A percentile compares a stretch with the other conserved stretches of the same genome.
Conservation (phyloP, 2,888 invertebrate species). For the Diadegma fenestrale region DNA sequence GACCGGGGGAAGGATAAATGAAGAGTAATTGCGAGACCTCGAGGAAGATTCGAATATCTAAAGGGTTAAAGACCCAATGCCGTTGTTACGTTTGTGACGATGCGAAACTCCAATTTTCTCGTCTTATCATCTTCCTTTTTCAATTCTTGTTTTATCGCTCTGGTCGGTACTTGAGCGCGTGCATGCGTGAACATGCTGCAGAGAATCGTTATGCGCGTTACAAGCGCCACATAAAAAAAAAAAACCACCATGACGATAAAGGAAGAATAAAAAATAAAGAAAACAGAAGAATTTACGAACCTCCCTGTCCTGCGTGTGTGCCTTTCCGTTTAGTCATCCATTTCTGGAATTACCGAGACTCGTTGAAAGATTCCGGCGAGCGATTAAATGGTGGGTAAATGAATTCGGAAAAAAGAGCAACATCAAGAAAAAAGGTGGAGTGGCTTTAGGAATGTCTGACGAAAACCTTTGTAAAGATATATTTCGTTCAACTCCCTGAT, state of each 20-base stretch:
- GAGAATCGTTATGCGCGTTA: slow-evolving; percentile 24
- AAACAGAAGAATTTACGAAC: slow-evolving; percentile 52
- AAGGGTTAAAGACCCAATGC: slow-evolving; percentile 78
- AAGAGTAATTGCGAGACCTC: slow-evolving; percentile 2
- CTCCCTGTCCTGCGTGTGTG: slow-evolving; percentile 47
- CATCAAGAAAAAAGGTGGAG: slow-evolving; percentile 13
- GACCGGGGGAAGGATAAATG: slow-evolving; percentile 51
- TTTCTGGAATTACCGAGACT: slow-evolving; percentile 68
- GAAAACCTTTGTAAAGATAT: not conserved
- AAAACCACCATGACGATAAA: slow-evolving; percentile 6
- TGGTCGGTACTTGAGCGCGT: slow-evolving; percentile 41
- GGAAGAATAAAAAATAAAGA: slow-evolving; percentile 31
- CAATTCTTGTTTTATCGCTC: slow-evolving; percentile 70
- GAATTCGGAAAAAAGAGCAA: slow-evolving; percentile 19
- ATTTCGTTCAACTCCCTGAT: slow-evolving; percentile 3
- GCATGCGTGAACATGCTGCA: slow-evolving; percentile 2
- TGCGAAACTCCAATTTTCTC: slow-evolving; percentile 50
- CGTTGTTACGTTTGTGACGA: slow-evolving; percentile 75
- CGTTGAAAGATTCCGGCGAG: slow-evolving; percentile 73
- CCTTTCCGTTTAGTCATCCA: slow-evolving; percentile 66
- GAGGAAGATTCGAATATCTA: slow-evolving; percentile 18
- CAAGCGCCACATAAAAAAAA: slow-evolving; percentile 45
- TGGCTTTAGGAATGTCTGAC: slow-evolving; percentile 36
- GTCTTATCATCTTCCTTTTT: slow-evolving; percentile 70
- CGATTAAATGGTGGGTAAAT: slow-evolving; percentile 66